Base-by-base conservation (phyloP, 2,797 vertebrate species). In the Neosilurus hyrtlii region DNA sequence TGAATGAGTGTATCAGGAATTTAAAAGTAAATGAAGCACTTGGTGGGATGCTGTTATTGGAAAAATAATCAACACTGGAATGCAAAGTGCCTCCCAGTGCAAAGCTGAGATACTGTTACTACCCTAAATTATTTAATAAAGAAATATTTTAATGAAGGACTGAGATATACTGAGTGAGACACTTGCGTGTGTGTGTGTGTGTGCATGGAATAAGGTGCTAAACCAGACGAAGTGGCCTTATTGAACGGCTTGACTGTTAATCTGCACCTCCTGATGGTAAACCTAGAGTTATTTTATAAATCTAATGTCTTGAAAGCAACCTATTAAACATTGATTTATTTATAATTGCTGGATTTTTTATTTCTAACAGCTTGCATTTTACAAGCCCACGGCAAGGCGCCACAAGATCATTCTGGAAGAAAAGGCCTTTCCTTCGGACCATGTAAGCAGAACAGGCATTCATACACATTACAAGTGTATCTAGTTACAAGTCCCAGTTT, bases 171-270 rank as follows among this genome's bases (percentile, higher is more conserved):
- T 52, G 5, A 72, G 7, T 51, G 12, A 72, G 16, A 59, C 5
- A 18, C 57, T n/a, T 73, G 14, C 54, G 51, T 73, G 70, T 49
- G 24, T 73, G 72, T 73, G 71, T 86, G 67, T 84, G n/a, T 80
- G 0, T 54, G 35, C 80, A 1, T 79, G 3, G 59, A 22, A 68
- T 68, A 43, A 72, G 98, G 98, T 72, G 96, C 97, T 43, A 94
- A 92, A 89, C 82, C 86, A 11, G 94, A 95, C 61, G 98, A 99
- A 90, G 93, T 99, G 85, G 96, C 94, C 0, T 89, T 99, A 92
- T 97, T 99, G 96, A 99, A 99, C 2, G 96, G 95, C 18, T 91
- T 99, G 87, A 98, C 96, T 0, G 95, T 99, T 68, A 99, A 99
- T 92, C 90, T 99, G 82, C 98, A 99, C 89, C 96, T 99, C 72